A percentile compares a stretch with the other conserved stretches of the same genome.
Conservation (phyloP, 1,140 invertebrate genomes). For the Lycorma delicatula region DNA sequence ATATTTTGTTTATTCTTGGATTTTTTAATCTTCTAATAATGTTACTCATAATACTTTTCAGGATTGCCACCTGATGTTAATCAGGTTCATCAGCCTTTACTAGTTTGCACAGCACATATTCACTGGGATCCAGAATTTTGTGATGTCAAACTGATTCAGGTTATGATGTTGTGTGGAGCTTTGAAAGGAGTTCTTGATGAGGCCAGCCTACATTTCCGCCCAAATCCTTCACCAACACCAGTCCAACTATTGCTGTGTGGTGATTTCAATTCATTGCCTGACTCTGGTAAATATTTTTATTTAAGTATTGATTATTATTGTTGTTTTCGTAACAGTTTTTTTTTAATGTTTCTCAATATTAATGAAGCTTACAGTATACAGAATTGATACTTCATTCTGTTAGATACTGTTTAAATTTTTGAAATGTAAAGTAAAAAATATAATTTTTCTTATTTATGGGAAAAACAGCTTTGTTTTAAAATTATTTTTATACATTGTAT, state of each 20-base stretch:
- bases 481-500: no score
- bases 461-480: no score
- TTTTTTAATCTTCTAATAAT: no score
- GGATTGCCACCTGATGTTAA: conserved; percentile 62
- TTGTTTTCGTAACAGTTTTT: no score
- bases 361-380: no score
- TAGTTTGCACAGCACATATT: conserved; percentile 97
- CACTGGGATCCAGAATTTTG: conserved; percentile 99
- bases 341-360: no score
- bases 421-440: no score
- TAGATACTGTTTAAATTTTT: not conserved
- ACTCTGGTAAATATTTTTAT: conserved; percentile 63
- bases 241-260: conserved; percentile 94
- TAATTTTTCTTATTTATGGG: no score
- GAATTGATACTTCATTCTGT: not conserved
- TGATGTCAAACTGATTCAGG: conserved; percentile 99
- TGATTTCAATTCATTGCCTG: conserved; percentile 97
- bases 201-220: conserved; percentile 48
- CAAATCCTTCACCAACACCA: conserved; percentile 67
- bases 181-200: conserved; percentile 74
- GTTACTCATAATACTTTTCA: no score
- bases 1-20: no score
- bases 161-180: conserved; percentile 97
- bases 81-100: conserved; percentile 71
- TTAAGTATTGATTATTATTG: conserved; percentile 3